Base-by-base conservation (phyloP, 2,797 vertebrate species). In the Borostomias antarcticus region DNA sequence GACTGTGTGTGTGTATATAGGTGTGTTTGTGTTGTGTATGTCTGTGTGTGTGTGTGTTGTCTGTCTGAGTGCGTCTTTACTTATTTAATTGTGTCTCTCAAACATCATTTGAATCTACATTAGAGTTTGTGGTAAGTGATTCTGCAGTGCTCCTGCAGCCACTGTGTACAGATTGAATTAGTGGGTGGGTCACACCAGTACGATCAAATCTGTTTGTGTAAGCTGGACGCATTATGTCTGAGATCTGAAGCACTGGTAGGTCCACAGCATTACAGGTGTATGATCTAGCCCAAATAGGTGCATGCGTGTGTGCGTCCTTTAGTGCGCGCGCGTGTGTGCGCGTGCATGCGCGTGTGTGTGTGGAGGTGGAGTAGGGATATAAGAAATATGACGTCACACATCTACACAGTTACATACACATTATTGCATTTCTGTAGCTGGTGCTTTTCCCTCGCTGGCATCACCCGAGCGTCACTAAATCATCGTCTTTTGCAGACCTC, bases 401-500 rank as follows among this genome's bases (percentile, higher is more conserved):
- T 58, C 29, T n/a, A 58, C 32, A n/a, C 7, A 25, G 57, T 35
- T 33, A n/a, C 40, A 64, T 23, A 9, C 30, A 52, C 62, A 32
- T 35, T 45, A 33, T 43, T 57, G 53, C 26, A 29, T 48, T 50
- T 50, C 30, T 29, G 57, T 51, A 35, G 30, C 58, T 62, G n/a
- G 66, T 59, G 65, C 43, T 26, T 59, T 50, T 59, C 29, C 32
- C n/a, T 35, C 28, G 23, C 48, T 26, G 7, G 51, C 61, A 58
- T 54, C 51, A 32, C 56, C 60, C 7, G 37, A 60, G 62, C 25
- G 17, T 52, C 43, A 28, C 58, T 70, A 61, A 70, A 66, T 48
- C 67, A 48, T 57, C 50, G 40, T 6, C 15, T 35, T 65, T 37
- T 73, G 78, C 66, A 58, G 52, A 74, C 66, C 62, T 80, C 72